phyloP scores from a whole-genome alignment of 2,888 invertebrate genomes.

The Acholoe squamosa region DNA sequence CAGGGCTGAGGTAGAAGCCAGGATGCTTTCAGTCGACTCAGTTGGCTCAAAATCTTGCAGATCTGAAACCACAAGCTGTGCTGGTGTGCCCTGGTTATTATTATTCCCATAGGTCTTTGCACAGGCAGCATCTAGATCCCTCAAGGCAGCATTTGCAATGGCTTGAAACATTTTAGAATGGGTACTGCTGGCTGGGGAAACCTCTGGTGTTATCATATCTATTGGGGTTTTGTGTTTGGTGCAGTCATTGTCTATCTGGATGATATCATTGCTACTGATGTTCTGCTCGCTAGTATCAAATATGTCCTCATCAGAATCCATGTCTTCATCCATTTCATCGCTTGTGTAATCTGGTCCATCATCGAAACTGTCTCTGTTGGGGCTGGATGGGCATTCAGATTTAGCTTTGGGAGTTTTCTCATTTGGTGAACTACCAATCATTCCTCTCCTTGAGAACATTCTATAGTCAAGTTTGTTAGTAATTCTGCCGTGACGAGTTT shows the following conservation, averaged over 20 bases:
- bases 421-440: neutral
- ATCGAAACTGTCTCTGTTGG: neutral
- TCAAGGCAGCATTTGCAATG: neutral
- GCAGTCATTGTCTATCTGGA: neutral
- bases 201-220: constrained; percentile 31
- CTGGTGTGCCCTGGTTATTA: constrained; percentile 27
- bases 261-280: neutral
- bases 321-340: constrained; percentile 20
- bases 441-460: constrained; percentile 27
- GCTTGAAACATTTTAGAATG: constrained; percentile 34
- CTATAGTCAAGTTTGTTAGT: constrained; percentile 32
- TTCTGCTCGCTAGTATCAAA: neutral
- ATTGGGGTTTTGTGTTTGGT: neutral
- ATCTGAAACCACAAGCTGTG: constrained; percentile 48
- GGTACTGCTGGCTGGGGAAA: constrained; percentile 14
- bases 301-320: neutral
- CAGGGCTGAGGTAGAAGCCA: constrained; percentile 41
- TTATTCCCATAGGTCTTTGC: neutral
- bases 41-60: constrained; percentile 56
- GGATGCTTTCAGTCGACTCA: constrained; percentile 32
- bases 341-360: constrained; percentile 34
- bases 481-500: constrained; percentile 13
- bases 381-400: neutral
- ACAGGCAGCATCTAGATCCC: neutral
- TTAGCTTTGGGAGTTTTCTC: neutral